Base-by-base conservation (phyloP, 2,888 invertebrate species). In the Micoletzkya japonica region DNA sequence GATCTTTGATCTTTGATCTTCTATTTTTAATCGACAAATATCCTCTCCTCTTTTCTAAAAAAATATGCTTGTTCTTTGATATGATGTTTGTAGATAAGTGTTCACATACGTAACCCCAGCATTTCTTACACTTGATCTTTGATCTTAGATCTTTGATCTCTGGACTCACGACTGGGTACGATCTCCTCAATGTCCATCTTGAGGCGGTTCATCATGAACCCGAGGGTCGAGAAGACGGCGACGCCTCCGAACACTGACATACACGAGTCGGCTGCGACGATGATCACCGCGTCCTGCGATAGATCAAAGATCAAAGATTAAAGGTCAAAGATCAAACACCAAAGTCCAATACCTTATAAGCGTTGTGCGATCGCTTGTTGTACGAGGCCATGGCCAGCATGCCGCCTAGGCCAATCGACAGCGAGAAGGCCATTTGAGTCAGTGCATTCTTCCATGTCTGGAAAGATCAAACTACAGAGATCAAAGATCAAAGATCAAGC, bases 151-250 rank as follows among this genome's bases (percentile, higher is more conserved):
- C 14, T 6, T 6, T 4, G 30, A 58, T 58, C 58, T 28, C 17
- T 30, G 4, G 3, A 54, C 57, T 36, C 34, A 34, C 79, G 79
- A n/a, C 57, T 60, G 26, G 76, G 76, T 14, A 86, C 84, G 56
- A 87, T 86, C 66, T 86, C 80, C 34, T 85, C 84, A 1, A 87
- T 81, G 10, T 28, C 36, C 34, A 24, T 28, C 24, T 30, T 37
- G 44, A 81, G 56, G 57, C 72, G 73, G 36, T 85, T 80, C 26
- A 86, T 82, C 74, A 87, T 81, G 66, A 86, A 86, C 10, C 87
- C 87, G 44, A 87, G 79, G 54, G 85, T 84, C 56, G 86, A 82
- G 80, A 87, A 87, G 26, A 87, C 79, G 36, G 68, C 64, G 1
- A 58, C 39, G 26, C 71, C 72, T 20, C 78, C 78, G 56, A 78